Base-by-base conservation (phyloP, 1,140 invertebrate genomes). In the Drepana arcuata region DNA sequence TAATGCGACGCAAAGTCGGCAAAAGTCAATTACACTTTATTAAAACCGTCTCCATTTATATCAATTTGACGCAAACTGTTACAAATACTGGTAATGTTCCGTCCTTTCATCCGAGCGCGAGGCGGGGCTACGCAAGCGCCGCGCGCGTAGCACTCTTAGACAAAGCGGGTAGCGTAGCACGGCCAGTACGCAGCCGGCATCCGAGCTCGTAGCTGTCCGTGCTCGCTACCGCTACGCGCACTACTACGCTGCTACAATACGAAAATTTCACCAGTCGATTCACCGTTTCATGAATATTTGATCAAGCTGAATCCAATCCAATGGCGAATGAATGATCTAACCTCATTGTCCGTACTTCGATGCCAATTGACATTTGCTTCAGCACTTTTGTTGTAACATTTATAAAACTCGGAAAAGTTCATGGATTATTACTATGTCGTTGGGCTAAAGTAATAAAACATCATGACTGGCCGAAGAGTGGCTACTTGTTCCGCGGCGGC, bases 21-120 rank as follows among this genome's bases (percentile, higher is more conserved):
- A 79, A 79, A 80, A 82, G 74, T 82, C 78, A 82, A 82, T 82
- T 82, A 82, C 71, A 79, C 70, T 82, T 82, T 82, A 82, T 82
- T 82, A 82, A 81, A 82, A 82, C 77, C 77, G 70, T 82, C 77
- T 82, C 71, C 72, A 82, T 82, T 79, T 79, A 82, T 79, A 82
- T 82, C 74, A 82, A 82, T 82, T 82, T 82, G 78, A 79, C 71
- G 73, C 77, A 82, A 82, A 82, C 78, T 78, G 78, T 79, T 82
- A 82, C 78, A 82, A 82, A 82, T 82, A 82, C 78, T 82, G 73
- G 71, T 72, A 79, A 79, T 79, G 78, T 79, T 77, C 73, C 59
- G 70, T 78, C 71, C 73, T 81, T 79, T 81, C 71, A 74, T 75
- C 65, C 57, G 65, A 67, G 59, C 58, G 56, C 55, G 69, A 69